A percentile compares a stretch with the other conserved stretches of the same genome.
These are phyloP conservation scores for Chironomus tepperi DNA, from an alignment of 1,140 invertebrate species.

Conservation along the genomic window DNA sequence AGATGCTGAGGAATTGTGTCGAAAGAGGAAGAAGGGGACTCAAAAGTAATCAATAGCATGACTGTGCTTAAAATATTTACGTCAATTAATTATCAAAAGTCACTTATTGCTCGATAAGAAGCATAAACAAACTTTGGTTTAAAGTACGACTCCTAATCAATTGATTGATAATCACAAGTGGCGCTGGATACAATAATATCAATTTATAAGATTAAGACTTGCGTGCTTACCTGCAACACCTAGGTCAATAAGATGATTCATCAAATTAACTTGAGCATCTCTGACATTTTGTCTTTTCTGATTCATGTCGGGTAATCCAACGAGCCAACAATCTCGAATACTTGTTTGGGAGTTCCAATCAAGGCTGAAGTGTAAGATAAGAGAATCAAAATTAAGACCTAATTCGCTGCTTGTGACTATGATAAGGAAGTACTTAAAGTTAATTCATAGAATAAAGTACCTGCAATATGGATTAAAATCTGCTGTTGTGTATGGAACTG, in stretches of 20 bases:
- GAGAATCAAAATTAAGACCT: conserved; percentile 32
- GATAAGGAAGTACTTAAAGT: conserved; percentile 26
- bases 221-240: conserved; percentile 61
- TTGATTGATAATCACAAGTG: no score
- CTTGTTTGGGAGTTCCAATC: conserved; percentile 42
- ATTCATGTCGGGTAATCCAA: conserved; percentile 61
- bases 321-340: conserved; percentile 62
- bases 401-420: no score
- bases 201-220: no score
- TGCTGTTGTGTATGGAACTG: conserved; percentile 41
- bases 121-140: no score
- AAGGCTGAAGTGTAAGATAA: conserved; percentile 39
- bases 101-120: no score
- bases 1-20: no score
- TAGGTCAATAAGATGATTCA: conserved; percentile 57
- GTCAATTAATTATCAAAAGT: no score
- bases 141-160: no score
- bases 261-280: conserved; percentile 51
- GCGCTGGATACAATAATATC: no score
- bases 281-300: conserved; percentile 53
- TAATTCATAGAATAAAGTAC: conserved; percentile 38
- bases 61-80: no score
- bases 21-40: not conserved
- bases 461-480: conserved; percentile 47
- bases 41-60: no score